phyloP scores from a whole-genome alignment of 1,140 invertebrate species.

The Campoletis sonorensis region DNA sequence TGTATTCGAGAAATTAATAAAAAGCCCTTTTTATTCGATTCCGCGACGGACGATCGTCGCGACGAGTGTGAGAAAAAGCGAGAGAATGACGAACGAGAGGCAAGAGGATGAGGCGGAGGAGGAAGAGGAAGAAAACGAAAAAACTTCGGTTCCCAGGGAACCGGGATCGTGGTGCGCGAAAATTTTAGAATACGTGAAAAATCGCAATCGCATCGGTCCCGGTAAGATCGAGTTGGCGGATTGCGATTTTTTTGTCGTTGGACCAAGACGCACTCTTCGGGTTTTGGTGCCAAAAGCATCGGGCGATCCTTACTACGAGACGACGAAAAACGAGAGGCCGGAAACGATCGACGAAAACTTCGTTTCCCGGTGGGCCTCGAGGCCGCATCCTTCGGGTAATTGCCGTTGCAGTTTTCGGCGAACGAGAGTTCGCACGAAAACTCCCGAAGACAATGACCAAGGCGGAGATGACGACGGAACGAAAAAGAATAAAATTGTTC shows the following conservation, averaged over 20 bases:
- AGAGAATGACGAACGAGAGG: no score
- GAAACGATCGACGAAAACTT: conserved; percentile 74
- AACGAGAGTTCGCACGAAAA: conserved; percentile 55
- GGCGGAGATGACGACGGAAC: conserved; percentile 55
- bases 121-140: neutral
- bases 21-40: neutral
- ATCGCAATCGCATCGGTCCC: conserved; percentile 67
- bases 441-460: conserved; percentile 12
- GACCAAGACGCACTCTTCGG: conserved; percentile 66
- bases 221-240: conserved; percentile 66
- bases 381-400: conserved; percentile 70
- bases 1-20: neutral
- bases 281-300: conserved; percentile 64
- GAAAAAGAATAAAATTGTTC: conserved; percentile 67
- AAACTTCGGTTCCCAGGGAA: conserved; percentile 23
- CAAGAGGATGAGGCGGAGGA: neutral
- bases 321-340: conserved; percentile 59
- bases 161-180: conserved; percentile 63
- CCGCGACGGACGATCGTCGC: no score
- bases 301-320: conserved; percentile 66
- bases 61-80: no score
- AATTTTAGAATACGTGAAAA: conserved; percentile 64
- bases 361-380: conserved; percentile 68
- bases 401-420: conserved; percentile 72
- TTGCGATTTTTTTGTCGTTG: conserved; percentile 71